Percentiles rank a stretch among this genome's conserved stretches.
phyloP scores from a whole-genome alignment of 2,888 invertebrate genomes.

The Torymus texanus region DNA sequence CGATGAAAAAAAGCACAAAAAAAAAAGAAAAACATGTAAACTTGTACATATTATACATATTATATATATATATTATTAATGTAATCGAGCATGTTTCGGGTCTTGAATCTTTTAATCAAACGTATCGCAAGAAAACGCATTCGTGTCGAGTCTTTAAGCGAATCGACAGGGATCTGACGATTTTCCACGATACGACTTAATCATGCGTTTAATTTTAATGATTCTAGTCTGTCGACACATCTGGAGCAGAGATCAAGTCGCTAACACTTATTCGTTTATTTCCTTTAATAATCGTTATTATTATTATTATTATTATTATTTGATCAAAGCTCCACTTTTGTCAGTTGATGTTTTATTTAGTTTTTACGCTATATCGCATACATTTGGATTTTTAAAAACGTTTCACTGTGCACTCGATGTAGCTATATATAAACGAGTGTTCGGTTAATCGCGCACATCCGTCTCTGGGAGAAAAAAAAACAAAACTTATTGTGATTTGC shows the following conservation, averaged over 20 bases:
- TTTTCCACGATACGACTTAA: conserved; percentile 46
- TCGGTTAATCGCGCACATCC: conserved; percentile 37
- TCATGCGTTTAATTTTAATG: conserved; percentile 68
- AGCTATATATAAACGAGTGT: conserved; percentile 17
- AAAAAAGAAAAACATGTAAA: conserved; percentile 27
- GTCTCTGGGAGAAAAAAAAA: conserved; percentile 14
- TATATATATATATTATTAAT: conserved; percentile 25
- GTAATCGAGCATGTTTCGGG: conserved; percentile 51
- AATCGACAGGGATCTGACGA: conserved; percentile 39
- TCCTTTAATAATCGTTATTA: conserved; percentile 56
- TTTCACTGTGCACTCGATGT: conserved; percentile 37
- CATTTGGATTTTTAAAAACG: conserved; percentile 39
- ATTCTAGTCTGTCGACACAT: conserved; percentile 73
- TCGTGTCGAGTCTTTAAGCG: conserved; percentile 16
- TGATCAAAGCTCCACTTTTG: conserved; percentile 65
- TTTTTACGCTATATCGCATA: conserved; percentile 45
- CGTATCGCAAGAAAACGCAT: conserved; percentile 47
- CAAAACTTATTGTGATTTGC: conserved; percentile 54
- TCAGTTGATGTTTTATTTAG: conserved; percentile 67
- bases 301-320: conserved; percentile 53
- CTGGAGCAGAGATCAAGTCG: conserved; percentile 66
- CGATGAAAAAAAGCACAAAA: conserved; percentile 17
- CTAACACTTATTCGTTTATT: conserved; percentile 49
- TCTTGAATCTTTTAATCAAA: conserved; percentile 56
- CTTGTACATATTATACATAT: conserved; percentile 37